Percentiles rank a stretch among this genome's conserved stretches.
Conservation (phyloP, 2,113 vertebrate species). For the Cynopterus brachyotis region DNA sequence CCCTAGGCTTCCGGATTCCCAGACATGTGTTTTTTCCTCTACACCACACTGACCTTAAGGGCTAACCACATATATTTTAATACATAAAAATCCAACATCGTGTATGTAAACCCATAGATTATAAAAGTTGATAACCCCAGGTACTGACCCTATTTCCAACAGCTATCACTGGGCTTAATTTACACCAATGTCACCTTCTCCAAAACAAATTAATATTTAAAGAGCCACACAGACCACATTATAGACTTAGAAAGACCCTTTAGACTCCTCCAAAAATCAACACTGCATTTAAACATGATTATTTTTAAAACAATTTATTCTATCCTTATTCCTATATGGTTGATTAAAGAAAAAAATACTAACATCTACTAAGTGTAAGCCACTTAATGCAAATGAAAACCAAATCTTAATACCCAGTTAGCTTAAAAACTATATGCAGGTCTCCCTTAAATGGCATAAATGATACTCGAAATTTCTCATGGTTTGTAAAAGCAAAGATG, state of each 20-base stretch:
- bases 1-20: neutral
- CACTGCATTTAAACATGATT: neutral
- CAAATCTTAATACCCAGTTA: neutral
- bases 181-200: neutral
- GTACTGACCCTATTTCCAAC: neutral
- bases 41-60: neutral
- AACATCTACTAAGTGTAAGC: neutral
- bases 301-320: neutral
- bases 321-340: neutral
- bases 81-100: neutral
- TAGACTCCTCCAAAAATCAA: neutral
- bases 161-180: neutral
- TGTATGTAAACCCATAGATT: neutral
- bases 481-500: neutral
- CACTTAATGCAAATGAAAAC: neutral
- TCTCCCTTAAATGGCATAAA: neutral
- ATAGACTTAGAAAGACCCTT: neutral
- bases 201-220: conserved; percentile 21
- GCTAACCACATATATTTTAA: neutral
- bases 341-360: neutral
- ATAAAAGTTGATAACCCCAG: neutral
- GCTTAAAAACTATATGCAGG: neutral
- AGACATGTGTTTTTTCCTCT: neutral
- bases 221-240: neutral
- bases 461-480: neutral